phyloP scores from a whole-genome alignment of 2,113 vertebrate genomes.

The Lepisosteus osseus region DNA sequence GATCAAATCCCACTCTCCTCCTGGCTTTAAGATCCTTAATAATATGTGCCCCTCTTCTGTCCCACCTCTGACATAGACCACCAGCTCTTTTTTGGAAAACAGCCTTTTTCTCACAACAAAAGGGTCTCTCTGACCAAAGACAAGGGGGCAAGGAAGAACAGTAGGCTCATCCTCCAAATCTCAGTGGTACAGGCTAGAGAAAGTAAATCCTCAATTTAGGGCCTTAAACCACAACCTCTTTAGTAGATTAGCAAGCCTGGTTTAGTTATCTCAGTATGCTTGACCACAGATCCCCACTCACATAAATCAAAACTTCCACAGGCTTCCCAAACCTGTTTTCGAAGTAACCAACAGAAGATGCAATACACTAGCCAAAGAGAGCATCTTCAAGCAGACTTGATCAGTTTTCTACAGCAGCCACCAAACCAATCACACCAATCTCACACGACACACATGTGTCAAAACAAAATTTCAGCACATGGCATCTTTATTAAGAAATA shows the following conservation, averaged over 20 bases:
- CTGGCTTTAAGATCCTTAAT: not conserved
- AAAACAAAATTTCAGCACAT: too few species aligned
- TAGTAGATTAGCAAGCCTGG: slow-evolving; percentile 43
- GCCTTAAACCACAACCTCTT: slow-evolving; percentile 50
- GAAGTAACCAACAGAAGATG: slow-evolving; percentile 16
- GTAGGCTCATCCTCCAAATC: slow-evolving; percentile 65
- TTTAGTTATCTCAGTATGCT: slow-evolving; percentile 47
- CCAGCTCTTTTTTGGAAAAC: not conserved
- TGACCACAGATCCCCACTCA: slow-evolving; percentile 9
- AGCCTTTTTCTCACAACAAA: not conserved
- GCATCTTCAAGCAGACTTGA: too few species aligned
- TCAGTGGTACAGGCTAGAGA: slow-evolving; percentile 34
- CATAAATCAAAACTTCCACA: not conserved
- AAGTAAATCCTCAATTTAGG: slow-evolving; percentile 57
- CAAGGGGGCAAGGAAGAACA: slow-evolving; percentile 41
- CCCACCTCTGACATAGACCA: not conserved
- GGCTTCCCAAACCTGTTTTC: slow-evolving; percentile 19
- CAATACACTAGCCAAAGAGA: too few species aligned
- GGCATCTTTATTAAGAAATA: too few species aligned
- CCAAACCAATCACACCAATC: slow-evolving; percentile 8
- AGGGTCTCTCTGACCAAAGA: not conserved
- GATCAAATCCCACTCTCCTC: not conserved
- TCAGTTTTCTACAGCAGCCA: not conserved
- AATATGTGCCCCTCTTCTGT: not conserved
- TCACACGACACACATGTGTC: not conserved